phyloP scores from a whole-genome alignment of 2,797 vertebrate species.

The Heteromormyrus szaboi region DNA sequence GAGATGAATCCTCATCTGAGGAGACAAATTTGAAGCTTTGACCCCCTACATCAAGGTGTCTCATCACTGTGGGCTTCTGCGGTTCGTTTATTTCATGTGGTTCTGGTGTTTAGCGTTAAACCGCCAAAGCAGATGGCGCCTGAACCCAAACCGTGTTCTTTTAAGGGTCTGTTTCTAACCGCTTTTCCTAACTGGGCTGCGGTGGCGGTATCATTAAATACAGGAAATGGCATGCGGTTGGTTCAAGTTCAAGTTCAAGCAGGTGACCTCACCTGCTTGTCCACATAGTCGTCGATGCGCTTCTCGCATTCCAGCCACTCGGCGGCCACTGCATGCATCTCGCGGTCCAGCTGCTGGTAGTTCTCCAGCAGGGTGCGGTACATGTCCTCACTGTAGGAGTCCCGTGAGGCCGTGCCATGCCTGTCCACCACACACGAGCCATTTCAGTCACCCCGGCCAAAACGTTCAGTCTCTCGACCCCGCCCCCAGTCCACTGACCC shows the following conservation, averaged over 20 bases:
- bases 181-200: background rate
- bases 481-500: background rate
- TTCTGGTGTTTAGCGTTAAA: slow-evolving; percentile 69
- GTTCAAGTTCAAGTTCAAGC: too few species aligned
- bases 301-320: slow-evolving; percentile 96
- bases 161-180: background rate
- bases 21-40: background rate
- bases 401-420: slow-evolving; percentile 80
- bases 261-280: slow-evolving; percentile 81
- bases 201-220: background rate
- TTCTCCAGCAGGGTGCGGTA: slow-evolving; percentile 82
- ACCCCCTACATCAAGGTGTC: background rate
- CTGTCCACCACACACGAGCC: slow-evolving; percentile 47
- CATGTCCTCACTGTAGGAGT: slow-evolving; percentile 85
- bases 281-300: slow-evolving; percentile 94
- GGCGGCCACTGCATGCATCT: slow-evolving; percentile 79
- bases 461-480: background rate
- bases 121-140: slow-evolving; percentile 40
- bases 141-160: background rate
- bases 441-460: background rate
- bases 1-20: background rate
- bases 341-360: slow-evolving; percentile 83
- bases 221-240: background rate
- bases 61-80: background rate
- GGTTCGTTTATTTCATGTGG: slow-evolving; percentile 27